Conservation (phyloP, 2,888 invertebrate species). For the Phymatocera aterrima region DNA sequence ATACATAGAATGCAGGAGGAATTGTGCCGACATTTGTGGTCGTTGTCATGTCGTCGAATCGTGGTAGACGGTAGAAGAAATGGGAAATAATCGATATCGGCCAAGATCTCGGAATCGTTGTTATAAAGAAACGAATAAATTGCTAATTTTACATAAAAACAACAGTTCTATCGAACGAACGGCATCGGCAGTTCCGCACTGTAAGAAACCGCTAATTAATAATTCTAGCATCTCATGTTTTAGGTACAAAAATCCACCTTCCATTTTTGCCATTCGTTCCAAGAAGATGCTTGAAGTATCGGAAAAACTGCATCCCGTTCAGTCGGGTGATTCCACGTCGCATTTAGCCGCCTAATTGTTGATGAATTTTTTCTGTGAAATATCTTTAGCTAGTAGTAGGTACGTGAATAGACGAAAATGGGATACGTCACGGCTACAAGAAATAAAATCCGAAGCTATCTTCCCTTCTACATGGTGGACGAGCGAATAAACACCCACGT, state of each 20-base stretch:
- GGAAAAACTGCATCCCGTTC: not conserved
- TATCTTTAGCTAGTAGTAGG: not conserved
- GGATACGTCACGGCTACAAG: not conserved
- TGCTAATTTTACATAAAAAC: conserved; percentile 35
- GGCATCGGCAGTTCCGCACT: not conserved
- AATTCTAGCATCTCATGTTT: conserved; percentile 64
- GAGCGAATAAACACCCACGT: conserved; percentile 3
- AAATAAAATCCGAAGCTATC: not conserved
- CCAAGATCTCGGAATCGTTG: conserved; percentile 29
- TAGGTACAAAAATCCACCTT: conserved; percentile 64
- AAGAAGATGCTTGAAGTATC: conserved; percentile 5
- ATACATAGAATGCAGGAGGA: conserved; percentile 10
- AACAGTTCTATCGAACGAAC: not conserved
- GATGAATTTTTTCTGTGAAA: not conserved
- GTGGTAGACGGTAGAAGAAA: conserved; percentile 10
- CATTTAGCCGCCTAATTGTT: not conserved
- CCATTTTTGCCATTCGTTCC: conserved; percentile 36
- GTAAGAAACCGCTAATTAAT: conserved; percentile 66
- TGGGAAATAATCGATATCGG: conserved; percentile 34
- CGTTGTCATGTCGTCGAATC: not conserved
- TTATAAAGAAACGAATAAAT: conserved; percentile 15
- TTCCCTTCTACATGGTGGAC: not conserved
- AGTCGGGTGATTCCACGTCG: not conserved
- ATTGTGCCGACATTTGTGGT: conserved; percentile 20
- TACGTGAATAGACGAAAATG: not conserved